These are phyloP conservation scores for Cryptophagus acutangulus DNA, from an alignment of 2,888 invertebrate species.

Conservation along the genomic window DNA sequence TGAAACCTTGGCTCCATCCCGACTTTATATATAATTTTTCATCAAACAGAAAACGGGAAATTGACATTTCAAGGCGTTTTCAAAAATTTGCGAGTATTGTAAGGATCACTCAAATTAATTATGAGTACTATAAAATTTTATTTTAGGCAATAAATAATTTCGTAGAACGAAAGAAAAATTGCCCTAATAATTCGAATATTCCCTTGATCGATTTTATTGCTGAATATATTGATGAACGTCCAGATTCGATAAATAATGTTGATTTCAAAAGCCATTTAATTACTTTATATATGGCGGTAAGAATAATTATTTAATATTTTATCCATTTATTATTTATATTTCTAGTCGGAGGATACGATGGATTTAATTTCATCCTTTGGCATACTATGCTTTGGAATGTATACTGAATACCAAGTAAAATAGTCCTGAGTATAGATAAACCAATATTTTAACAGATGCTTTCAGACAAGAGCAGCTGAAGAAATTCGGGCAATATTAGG, in stretches of 20 bases:
- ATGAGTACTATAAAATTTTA: no score
- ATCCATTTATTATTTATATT: no score
- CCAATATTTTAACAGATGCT: neutral
- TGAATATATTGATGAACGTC: neutral
- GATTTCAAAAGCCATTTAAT: slow-evolving; percentile 21
- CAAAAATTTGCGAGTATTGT: no score
- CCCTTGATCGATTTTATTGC: neutral
- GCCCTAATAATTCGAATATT: neutral
- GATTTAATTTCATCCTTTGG: slow-evolving; percentile 16
- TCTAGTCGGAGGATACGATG: slow-evolving; percentile 30
- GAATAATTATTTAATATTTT: no score
- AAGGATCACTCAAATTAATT: no score
- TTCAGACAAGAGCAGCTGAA: neutral
- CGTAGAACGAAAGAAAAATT: no score
- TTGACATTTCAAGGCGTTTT: no score
- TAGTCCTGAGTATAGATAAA: slow-evolving; percentile 9
- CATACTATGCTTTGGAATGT: slow-evolving; percentile 27
- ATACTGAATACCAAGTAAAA: slow-evolving; percentile 26
- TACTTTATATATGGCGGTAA: slow-evolving; percentile 23
- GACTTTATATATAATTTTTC: slow-evolving; percentile 13
- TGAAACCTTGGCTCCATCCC: slow-evolving; percentile 18
- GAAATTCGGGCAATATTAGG: slow-evolving; percentile 17
- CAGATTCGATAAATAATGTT: neutral
- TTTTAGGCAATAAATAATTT: neutral
- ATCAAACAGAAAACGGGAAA: no score